Conservation (phyloP, 1,140 invertebrate genomes). For the Drosophila tsacasi region DNA sequence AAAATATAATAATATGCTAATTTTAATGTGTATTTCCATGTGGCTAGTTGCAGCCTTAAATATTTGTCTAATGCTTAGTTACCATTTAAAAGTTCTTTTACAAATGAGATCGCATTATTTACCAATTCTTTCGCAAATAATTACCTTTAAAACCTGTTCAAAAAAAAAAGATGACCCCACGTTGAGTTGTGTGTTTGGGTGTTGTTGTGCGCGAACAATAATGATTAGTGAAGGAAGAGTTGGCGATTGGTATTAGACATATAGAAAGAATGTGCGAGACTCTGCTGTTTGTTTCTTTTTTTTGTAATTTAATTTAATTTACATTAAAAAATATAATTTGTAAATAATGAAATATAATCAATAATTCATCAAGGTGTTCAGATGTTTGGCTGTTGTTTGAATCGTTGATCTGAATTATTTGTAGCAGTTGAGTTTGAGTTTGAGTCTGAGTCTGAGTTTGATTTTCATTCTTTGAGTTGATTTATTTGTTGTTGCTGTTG, state of each 20-base stretch:
- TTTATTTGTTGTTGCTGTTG: constrained; percentile 56
- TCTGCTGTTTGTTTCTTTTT: constrained; percentile 39
- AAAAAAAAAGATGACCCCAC: neutral
- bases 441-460: constrained; percentile 45
- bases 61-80: neutral
- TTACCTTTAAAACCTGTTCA: neutral
- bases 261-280: constrained; percentile 41
- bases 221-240: neutral
- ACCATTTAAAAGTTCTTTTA: neutral
- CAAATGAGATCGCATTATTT: neutral
- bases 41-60: neutral
- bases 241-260: neutral
- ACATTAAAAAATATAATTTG: constrained; percentile 82
- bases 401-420: constrained; percentile 74
- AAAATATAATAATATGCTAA: constrained; percentile 2
- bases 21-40: neutral
- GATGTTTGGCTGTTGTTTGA: constrained; percentile 70
- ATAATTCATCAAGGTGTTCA: constrained; percentile 73
- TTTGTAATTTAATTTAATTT: constrained; percentile 82
- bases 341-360: constrained; percentile 80
- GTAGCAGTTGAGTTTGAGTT: constrained; percentile 57
- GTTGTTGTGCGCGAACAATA: neutral
- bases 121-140: neutral
- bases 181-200: neutral
- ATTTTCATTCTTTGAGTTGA: constrained; percentile 51